Evolutionary conservation across 2,797 vertebrate genomes (phyloP).

Genomic region (Cynopterus sphinx): DNA sequence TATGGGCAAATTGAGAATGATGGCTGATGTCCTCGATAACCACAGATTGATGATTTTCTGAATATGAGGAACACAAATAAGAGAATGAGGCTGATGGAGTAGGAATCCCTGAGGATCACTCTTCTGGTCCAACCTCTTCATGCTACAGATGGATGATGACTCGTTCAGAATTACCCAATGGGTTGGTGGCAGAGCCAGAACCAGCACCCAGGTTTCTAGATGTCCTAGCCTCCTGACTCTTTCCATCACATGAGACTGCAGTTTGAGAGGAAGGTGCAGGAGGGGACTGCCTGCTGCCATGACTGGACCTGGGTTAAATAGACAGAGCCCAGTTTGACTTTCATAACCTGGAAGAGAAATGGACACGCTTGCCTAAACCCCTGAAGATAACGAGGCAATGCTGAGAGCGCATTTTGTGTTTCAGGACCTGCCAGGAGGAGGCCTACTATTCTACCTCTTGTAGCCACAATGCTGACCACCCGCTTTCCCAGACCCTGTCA

Average conservation of each 20-base stretch:
- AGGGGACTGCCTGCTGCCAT: neutral
- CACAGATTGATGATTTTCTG: neutral
- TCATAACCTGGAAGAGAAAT: neutral
- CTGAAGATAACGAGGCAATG: neutral
- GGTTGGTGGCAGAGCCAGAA: neutral
- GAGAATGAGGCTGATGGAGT: neutral
- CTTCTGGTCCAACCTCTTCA: neutral
- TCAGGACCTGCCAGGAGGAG: conserved; percentile 72
- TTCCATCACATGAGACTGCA: neutral
- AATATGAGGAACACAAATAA: neutral
- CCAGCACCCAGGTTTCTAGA: neutral
- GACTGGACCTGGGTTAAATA: neutral
- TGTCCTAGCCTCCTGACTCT: neutral
- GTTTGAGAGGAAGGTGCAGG: neutral
- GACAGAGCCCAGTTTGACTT: neutral
- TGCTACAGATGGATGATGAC: neutral
- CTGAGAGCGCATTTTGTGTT: conserved; percentile 68
- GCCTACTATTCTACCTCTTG: neutral
- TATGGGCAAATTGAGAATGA: neutral
- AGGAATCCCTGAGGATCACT: neutral
- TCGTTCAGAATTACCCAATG: neutral
- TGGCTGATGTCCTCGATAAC: neutral
- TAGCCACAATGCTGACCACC: conserved; percentile 78
- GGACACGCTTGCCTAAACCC: neutral
- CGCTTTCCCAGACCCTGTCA: conserved; percentile 80